Base-by-base conservation (phyloP, 2,113 vertebrate genomes). In the Accipiter virgatus region DNA sequence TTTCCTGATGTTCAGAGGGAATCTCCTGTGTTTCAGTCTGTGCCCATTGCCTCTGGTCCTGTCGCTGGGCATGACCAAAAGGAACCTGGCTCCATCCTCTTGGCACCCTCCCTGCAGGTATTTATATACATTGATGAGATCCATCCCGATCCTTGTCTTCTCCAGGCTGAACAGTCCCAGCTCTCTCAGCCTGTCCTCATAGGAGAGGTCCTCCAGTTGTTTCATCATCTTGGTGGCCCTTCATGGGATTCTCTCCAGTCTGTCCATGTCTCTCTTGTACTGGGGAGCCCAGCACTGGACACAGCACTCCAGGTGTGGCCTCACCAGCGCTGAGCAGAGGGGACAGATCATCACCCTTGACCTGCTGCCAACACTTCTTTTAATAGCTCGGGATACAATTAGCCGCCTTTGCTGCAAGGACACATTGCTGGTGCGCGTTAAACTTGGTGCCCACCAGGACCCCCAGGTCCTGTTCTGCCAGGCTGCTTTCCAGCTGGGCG, bases 1-100 rank as follows among this genome's bases (percentile, higher is more conserved):
- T 31, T 63, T 70, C 29, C 32, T 20, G 25, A 32, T 36, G 12
- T 77, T 53, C 6, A 53, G n/a, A 4, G 8, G 42, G 38, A 90
- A 32, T 29, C 34, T 58, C 23, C 23, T 31, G 20, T 38, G 13
- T 71, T 77, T 82, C 56, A 47, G 25, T 34, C 3, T 59, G 29
- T 53, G n/a, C 25, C 34, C 9, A 6, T 6, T 31, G 17, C 32
- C 14, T 38, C 36, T 38, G 16, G 6, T 36, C 6, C 45, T 67
- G 31, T 8, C 36, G 31, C 68, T 55, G 40, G 45, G 25, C 23
- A 40, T 40, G 40, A 40, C 40, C 40, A 40, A 40, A 40, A 40
- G 40, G 12, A 40, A 40, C 40, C 36, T 52, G 50, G 8, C n/a
- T 67, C 7, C 0, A 0, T 47, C 45, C 38, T 16, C 25, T 77